phyloP scores from a whole-genome alignment of 2,797 vertebrate species.

The Spinus pinus region DNA sequence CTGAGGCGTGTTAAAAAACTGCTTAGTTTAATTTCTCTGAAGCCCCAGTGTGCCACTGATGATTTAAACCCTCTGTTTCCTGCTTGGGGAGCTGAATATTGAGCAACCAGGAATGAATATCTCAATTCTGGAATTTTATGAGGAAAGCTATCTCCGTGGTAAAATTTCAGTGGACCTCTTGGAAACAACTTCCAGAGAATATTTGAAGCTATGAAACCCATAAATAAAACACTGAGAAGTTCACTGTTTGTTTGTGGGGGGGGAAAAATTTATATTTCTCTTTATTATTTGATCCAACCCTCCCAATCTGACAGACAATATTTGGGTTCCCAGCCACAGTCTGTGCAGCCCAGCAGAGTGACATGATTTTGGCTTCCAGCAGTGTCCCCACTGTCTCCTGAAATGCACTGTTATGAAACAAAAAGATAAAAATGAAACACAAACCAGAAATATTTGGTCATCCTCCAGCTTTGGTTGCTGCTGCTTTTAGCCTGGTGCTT shows the following conservation, averaged over 20 bases:
- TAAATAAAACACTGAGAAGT: neutral
- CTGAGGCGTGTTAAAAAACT: neutral
- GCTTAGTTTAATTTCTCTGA: constrained; percentile 11
- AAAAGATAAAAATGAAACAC: neutral
- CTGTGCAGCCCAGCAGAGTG: neutral
- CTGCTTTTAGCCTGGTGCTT: neutral
- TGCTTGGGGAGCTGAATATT: neutral
- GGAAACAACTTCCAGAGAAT: neutral
- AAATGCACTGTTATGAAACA: neutral
- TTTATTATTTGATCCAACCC: neutral
- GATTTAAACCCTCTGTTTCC: constrained; percentile 40
- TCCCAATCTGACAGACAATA: neutral
- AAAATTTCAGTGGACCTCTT: neutral
- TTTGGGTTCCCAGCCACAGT: neutral
- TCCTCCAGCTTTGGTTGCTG: neutral
- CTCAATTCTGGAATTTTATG: neutral
- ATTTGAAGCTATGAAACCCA: neutral
- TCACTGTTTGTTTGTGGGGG: neutral
- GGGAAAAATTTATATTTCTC: neutral
- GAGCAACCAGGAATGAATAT: neutral
- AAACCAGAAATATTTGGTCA: neutral
- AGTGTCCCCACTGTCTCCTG: neutral
- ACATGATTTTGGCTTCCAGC: neutral
- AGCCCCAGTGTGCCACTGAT: neutral
- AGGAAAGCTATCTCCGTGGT: neutral